Evolutionary conservation across 2,113 vertebrate genomes (phyloP).

Genomic region (Miniopterus natalensis): DNA sequence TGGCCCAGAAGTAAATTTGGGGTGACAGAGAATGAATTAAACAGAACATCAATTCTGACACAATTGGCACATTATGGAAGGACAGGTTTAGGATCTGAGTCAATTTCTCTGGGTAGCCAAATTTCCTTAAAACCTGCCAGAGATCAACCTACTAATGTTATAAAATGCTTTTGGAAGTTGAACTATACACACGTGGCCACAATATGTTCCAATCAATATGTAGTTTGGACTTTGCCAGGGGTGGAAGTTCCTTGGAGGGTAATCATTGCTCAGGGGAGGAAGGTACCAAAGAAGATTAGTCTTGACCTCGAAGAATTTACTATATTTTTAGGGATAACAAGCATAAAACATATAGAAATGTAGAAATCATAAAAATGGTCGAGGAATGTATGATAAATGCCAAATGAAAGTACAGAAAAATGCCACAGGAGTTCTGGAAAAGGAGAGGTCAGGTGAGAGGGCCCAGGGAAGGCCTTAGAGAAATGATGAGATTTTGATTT

Average conservation of each 20-base stretch:
- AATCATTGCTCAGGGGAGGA: not conserved
- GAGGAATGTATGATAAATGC: not conserved
- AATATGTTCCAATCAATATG: slow-evolving; percentile 8
- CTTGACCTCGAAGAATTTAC: not conserved
- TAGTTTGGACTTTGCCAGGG: slow-evolving; percentile 12
- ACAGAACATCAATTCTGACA: slow-evolving; percentile 79
- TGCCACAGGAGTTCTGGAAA: not conserved
- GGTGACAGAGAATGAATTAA: slow-evolving; percentile 80
- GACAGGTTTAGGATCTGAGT: slow-evolving; percentile 56
- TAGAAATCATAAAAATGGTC: not conserved
- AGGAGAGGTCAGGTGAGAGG: not conserved
- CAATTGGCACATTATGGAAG: slow-evolving; percentile 66
- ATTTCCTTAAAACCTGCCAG: slow-evolving; percentile 76
- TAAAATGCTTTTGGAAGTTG: slow-evolving; percentile 69
- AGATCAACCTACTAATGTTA: slow-evolving; percentile 52
- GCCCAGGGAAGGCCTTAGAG: not conserved
- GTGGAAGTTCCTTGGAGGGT: not conserved
- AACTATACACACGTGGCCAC: slow-evolving; percentile 64
- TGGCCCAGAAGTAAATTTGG: slow-evolving; percentile 63
- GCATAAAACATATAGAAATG: not conserved
- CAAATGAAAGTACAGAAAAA: not conserved
- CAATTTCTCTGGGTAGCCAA: slow-evolving; percentile 66
- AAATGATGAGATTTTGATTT: not conserved
- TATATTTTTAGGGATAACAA: not conserved
- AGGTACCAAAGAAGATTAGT: not conserved